These are phyloP conservation scores for Biston betularia DNA, from an alignment of 2,888 invertebrate species.

Conservation along the genomic window DNA sequence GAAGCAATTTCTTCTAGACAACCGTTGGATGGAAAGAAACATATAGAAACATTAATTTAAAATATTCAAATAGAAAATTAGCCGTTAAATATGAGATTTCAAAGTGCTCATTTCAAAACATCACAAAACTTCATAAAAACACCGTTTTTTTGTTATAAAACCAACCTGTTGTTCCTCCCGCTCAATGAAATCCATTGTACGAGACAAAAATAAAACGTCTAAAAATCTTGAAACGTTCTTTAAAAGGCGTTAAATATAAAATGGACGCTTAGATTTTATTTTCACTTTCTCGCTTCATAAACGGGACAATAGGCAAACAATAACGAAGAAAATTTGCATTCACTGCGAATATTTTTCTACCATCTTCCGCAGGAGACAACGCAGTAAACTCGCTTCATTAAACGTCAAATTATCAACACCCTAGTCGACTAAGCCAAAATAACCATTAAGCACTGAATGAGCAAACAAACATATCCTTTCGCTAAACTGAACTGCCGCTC, in stretches of 20 bases:
- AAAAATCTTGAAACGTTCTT: conserved; percentile 36
- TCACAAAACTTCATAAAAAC: background rate
- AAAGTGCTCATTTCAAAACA: background rate
- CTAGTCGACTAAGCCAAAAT: conserved; percentile 71
- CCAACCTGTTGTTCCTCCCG: conserved; percentile 17
- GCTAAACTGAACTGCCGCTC: conserved; percentile 51
- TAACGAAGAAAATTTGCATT: conserved; percentile 81
- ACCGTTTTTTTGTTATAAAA: background rate
- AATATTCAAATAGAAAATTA: too few relatives aligned
- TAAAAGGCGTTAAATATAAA: conserved; percentile 53
- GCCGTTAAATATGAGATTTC: background rate
- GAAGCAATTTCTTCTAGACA: too few relatives aligned
- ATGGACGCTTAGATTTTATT: conserved; percentile 51
- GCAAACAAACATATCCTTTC: conserved; percentile 54
- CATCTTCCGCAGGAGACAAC: conserved; percentile 76
- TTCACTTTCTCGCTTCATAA: conserved; percentile 73
- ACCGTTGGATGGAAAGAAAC: too few relatives aligned
- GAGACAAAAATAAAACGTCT: conserved; percentile 26
- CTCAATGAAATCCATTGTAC: conserved; percentile 22
- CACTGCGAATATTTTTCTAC: conserved; percentile 77
- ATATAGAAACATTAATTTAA: too few relatives aligned
- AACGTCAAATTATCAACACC: conserved; percentile 82
- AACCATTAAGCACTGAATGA: conserved; percentile 64
- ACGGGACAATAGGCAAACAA: conserved; percentile 83
- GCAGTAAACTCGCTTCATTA: conserved; percentile 80